Conservation (phyloP, 2,797 vertebrate species). For the Melanotaenia nigrans region DNA sequence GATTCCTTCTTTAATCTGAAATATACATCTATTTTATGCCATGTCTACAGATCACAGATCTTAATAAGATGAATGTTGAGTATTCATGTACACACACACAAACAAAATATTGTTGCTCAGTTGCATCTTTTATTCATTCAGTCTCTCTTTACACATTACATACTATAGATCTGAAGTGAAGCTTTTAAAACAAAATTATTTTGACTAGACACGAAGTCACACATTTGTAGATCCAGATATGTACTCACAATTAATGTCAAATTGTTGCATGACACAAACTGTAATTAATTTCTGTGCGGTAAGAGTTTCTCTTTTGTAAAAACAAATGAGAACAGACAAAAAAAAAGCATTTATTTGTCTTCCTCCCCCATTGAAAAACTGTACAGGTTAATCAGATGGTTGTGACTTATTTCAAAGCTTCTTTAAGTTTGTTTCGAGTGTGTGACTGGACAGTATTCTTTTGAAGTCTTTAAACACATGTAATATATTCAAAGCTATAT, state of each 20-base stretch:
- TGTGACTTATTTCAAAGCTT: conserved; percentile 3
- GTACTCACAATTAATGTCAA: conserved; percentile 3
- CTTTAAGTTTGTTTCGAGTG: conserved; percentile 25
- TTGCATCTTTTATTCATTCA: conserved; percentile 80
- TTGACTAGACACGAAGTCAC: conserved; percentile 55
- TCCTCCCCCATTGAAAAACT: conserved; percentile 13
- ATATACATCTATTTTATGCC: neutral
- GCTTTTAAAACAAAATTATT: conserved; percentile 61
- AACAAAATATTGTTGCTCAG: conserved; percentile 56
- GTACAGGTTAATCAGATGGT: conserved; percentile 11
- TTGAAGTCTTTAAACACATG: conserved; percentile 65
- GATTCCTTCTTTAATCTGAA: no score
- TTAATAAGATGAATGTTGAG: neutral
- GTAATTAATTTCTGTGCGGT: neutral
- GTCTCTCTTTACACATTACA: conserved; percentile 70
- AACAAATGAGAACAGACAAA: conserved; percentile 4
- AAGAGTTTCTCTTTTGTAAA: conserved; percentile 8
- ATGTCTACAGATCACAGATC: neutral
- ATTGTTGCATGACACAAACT: conserved; percentile 22
- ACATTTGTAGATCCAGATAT: conserved; percentile 41
- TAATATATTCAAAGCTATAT: conserved; percentile 61
- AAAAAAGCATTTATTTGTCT: neutral
- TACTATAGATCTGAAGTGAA: conserved; percentile 70
- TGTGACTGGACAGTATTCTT: conserved; percentile 61
- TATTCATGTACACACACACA: conserved; percentile 36